phyloP scores from a whole-genome alignment of 2,113 vertebrate genomes.

The Cichladusa arquata region DNA sequence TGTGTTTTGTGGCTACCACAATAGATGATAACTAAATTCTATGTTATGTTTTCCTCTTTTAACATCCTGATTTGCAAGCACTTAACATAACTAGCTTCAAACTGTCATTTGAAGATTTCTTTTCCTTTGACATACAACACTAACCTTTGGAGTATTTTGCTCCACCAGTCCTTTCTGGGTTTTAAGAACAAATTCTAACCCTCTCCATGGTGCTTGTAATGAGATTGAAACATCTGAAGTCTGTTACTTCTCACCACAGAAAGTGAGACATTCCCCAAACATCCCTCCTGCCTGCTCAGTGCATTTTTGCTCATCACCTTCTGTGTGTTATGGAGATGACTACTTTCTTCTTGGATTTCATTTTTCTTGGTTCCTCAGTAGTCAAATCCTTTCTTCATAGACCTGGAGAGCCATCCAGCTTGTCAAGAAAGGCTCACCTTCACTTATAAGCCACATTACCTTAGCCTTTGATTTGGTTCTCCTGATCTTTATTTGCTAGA shows the following conservation, averaged over 20 bases:
- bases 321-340: neutral
- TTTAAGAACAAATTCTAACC: neutral
- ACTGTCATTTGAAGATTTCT: neutral
- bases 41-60: neutral
- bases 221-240: neutral
- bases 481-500: neutral
- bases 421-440: neutral
- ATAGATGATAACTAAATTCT: neutral
- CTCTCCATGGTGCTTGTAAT: neutral
- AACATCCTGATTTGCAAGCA: neutral
- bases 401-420: neutral
- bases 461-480: neutral
- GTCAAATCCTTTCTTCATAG: neutral
- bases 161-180: neutral
- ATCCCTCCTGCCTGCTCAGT: neutral
- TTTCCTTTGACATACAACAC: neutral
- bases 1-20: neutral
- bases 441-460: neutral
- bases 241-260: neutral
- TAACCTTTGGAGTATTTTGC: neutral
- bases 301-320: neutral
- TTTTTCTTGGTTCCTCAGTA: neutral
- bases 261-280: neutral
- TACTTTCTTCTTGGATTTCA: neutral
- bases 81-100: neutral